These are phyloP conservation scores for Eospalax fontanierii DNA, from an alignment of 2,797 vertebrate genomes.

Conservation along the genomic window DNA sequence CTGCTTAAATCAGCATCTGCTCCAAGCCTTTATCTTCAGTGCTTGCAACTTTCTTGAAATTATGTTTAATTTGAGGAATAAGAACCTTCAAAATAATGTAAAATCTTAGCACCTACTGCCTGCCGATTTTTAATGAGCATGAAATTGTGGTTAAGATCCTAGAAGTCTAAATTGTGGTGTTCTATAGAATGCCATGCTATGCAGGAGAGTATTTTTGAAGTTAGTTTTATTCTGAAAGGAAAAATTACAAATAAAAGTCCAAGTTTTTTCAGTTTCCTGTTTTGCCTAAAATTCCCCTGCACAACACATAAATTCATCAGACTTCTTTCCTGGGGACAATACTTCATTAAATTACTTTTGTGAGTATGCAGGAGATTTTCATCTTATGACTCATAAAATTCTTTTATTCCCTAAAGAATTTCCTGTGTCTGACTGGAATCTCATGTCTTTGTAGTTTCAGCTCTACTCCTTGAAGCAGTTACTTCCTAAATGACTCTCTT, in stretches of 20 bases:
- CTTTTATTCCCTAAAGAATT: conserved; percentile 92
- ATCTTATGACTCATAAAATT: conserved; percentile 93
- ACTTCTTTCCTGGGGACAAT: conserved; percentile 87
- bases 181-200: conserved; percentile 46
- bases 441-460: conserved; percentile 92
- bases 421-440: conserved; percentile 91
- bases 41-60: neutral
- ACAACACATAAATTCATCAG: conserved; percentile 88
- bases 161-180: conserved; percentile 75
- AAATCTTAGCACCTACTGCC: too few species aligned
- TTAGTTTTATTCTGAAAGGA: conserved; percentile 68
- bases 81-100: conserved; percentile 55
- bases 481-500: conserved; percentile 85
- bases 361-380: conserved; percentile 92
- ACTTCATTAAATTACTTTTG: conserved; percentile 91
- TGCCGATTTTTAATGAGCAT: neutral
- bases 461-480: conserved; percentile 88
- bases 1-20: neutral
- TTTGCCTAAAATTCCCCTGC: conserved; percentile 89
- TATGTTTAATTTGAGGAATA: conserved; percentile 38
- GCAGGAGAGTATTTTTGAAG: conserved; percentile 70
- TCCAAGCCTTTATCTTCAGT: neutral
- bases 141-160: conserved; percentile 67
- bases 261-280: conserved; percentile 90
- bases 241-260: conserved; percentile 85